phyloP scores from a whole-genome alignment of 64 coral and sea anemone genomes.

The Actinia equina region DNA sequence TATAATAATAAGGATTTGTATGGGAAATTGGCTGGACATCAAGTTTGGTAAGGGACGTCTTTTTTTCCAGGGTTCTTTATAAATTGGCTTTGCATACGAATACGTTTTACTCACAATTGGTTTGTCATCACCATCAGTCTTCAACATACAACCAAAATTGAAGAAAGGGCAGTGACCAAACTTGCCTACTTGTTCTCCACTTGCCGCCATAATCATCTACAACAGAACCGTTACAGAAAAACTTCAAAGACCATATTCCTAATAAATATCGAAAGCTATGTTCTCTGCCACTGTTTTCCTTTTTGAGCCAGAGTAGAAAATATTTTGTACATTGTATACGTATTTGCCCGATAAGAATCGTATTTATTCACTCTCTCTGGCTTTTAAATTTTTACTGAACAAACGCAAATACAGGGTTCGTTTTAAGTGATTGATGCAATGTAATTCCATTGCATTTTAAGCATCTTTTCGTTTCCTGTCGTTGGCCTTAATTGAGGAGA shows the following conservation, averaged over 20 bases:
- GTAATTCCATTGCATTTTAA: not conserved
- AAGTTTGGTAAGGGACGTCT: no score
- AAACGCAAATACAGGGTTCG: no score
- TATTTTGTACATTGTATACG: no score
- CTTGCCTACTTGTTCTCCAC: not conserved
- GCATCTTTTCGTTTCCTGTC: not conserved
- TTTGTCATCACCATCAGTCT: not conserved
- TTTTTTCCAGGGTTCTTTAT: no score
- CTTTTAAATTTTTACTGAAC: no score
- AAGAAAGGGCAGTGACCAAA: constrained; percentile 13
- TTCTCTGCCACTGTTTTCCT: no score
- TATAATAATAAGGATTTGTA: no score
- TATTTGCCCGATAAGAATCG: no score
- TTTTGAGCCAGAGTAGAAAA: no score
- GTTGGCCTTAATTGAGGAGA: not conserved
- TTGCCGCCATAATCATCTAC: not conserved
- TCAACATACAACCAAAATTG: not conserved
- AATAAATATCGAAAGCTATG: not conserved
- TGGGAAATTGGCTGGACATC: no score
- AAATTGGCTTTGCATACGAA: not conserved
- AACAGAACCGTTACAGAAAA: not conserved
- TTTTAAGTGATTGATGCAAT: not conserved
- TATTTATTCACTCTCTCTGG: no score
- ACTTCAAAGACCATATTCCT: not conserved
- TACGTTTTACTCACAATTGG: constrained; percentile 5